Conservation (phyloP, 2,113 vertebrate species). For the Athene cunicularia region DNA sequence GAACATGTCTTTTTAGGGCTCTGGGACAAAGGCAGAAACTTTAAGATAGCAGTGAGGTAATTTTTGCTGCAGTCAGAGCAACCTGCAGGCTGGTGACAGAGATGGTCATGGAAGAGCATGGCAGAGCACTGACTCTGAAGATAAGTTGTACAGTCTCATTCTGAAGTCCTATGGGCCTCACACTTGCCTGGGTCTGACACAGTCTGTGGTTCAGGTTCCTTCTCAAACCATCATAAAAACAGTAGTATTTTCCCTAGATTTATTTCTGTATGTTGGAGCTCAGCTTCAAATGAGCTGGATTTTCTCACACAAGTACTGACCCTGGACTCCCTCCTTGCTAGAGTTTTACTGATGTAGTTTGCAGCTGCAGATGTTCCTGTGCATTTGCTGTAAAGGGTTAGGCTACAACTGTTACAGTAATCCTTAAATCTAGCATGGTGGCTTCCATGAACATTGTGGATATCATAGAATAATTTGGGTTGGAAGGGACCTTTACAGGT, state of each 20-base stretch:
- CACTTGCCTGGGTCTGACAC: background rate
- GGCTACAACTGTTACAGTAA: background rate
- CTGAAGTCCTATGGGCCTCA: background rate
- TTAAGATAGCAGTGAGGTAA: background rate
- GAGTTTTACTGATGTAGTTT: background rate
- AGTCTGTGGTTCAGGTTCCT: background rate
- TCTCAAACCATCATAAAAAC: background rate
- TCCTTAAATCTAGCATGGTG: background rate
- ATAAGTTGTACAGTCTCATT: background rate
- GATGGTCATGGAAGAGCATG: background rate
- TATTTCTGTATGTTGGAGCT: background rate
- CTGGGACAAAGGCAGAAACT: background rate
- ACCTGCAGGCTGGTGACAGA: background rate
- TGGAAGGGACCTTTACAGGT: background rate
- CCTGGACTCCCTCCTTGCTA: background rate
- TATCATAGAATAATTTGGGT: background rate
- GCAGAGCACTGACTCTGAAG: background rate
- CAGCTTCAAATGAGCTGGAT: background rate
- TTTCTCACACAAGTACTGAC: background rate
- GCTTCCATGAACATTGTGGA: accelerated
- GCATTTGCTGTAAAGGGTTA: background rate
- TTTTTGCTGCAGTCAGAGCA: background rate
- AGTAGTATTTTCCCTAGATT: background rate
- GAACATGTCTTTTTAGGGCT: background rate
- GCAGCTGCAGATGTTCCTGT: background rate